Base-by-base conservation (phyloP, 2,888 invertebrate species). In the Plagiodera versicolora region DNA sequence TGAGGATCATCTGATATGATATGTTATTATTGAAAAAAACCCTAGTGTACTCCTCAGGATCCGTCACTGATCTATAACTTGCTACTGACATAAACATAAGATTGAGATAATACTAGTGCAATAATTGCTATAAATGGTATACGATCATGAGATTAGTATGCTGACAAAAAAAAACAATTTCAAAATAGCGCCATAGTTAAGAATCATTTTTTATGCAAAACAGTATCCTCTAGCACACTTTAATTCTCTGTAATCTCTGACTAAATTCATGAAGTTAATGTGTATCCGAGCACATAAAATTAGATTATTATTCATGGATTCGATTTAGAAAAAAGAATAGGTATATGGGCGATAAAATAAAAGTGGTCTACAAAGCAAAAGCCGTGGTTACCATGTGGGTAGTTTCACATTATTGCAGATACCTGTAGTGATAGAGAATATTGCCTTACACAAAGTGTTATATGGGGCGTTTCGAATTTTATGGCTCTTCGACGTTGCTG, bases 291-390 rank as follows among this genome's bases (percentile, higher is more conserved):
- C 39, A 39, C 39, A 39, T 39, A 39, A 39, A 39, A 39, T 39
- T 39, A 39, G 39, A 14, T 39, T 39, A 39, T 39, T 39, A 39
- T 39, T 39, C 39, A 39, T 39, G 14, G 39, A 39, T 11, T 39
- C 39, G 39, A 39, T 39, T 39, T 14, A 14, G 39, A 39, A 39
- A 39, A 39, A 39, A 24, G 24, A 24, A 39, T 14, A 10, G 3
- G 39, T 39, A 52, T 52, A 52, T 20, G 20, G 52, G 52, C 39
- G 39, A 53, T 53, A 53, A 53, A 53, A 53, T n/a, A 39, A 35
- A 44, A 53, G 53, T 53, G 53, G 45, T 53, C 44, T 9, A 44
- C 44, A 24, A 44, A 44, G 28, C 53, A 53, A 45, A 53, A 53
- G 44, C 20, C 20, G 16, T 18, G 44, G 53, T 44, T 39, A 16